These are phyloP conservation scores for Drosophila subpulchrella DNA, from an alignment of 1,140 invertebrate genomes.

Conservation along the genomic window DNA sequence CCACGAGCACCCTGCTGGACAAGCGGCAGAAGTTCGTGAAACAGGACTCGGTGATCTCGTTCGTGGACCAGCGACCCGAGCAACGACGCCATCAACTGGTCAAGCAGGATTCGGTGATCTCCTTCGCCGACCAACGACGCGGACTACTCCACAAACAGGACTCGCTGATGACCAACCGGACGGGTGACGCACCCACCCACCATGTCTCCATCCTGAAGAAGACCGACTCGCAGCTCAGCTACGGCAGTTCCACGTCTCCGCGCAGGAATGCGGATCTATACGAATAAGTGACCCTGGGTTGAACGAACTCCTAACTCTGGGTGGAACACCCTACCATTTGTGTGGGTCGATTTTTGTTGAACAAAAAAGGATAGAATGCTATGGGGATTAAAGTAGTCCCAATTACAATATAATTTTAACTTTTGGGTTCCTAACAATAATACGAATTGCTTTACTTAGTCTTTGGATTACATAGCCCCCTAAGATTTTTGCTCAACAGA, in stretches of 20 bases:
- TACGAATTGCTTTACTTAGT: background rate
- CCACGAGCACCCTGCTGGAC: conserved; percentile 54
- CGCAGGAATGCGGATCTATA: conserved; percentile 76
- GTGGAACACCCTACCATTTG: conserved; percentile 6
- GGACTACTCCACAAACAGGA: conserved; percentile 80
- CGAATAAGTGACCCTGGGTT: conserved; percentile 54
- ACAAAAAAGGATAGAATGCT: background rate
- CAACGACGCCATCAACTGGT: conserved; percentile 79
- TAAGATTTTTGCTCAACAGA: background rate
- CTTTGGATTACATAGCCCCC: background rate
- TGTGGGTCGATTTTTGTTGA: background rate
- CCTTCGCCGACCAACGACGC: conserved; percentile 81
- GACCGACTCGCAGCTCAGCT: conserved; percentile 80
- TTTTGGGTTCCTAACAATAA: background rate
- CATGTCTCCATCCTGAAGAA: conserved; percentile 84
- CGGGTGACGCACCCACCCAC: conserved; percentile 75
- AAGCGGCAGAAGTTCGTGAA: conserved; percentile 83
- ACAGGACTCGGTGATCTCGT: conserved; percentile 84
- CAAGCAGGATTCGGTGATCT: conserved; percentile 84
- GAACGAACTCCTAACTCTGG: conserved; percentile 16
- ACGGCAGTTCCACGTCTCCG: conserved; percentile 63
- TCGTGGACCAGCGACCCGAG: conserved; percentile 82
- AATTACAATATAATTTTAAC: background rate
- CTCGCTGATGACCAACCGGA: conserved; percentile 75
- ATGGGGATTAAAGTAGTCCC: background rate